Evolutionary conservation across 2,797 vertebrate species (phyloP), one percentile per base, ranked within the genome.

Genomic region (Macropus fuliginosus): DNA sequence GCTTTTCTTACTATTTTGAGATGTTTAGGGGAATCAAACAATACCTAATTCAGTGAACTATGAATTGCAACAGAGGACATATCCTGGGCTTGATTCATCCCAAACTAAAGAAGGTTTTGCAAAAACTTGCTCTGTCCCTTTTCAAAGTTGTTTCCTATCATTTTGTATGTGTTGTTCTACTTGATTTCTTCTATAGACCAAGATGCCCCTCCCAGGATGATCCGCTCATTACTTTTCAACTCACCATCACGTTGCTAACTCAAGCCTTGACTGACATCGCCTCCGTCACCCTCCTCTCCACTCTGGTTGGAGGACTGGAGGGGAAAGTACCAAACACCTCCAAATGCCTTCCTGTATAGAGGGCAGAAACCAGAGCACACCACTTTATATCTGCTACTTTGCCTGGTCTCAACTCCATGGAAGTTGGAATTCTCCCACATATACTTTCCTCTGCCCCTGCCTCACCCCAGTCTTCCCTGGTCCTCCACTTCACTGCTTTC

Each of bases 21-120:
- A 91, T 52, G 50, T 40, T 50, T 8, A 93, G 24, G 81, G 96
- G 95, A 94, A 34, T 91, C 54, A 54, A 94, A 93, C 24, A 96
- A 93, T 31, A 50, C 87, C 46, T 92, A 54, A 40, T 93, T 93
- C 95, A 89, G 87, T 66, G n/a, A 94, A 3, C 55, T 92, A 52
- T 54, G 40, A 55, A 89, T 94, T 94, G 90, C 90, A 96, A 87
- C 59, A 93, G 62, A 92, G 54, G 92, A 55, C 16, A 54, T 87
- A 62, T 56, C 55, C 52, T 57, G 31, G 18, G 90, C 24, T 94
- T 54, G 46, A 57, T 28, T 93, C 91, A 93, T 46, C 27, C 4
- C 10, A 87, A 9, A 93, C 2, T 29, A 57, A 90, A 57, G 31
- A 91, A 50, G 31, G 57, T 91, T 96, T 91, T 93, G 1, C 92